Evolutionary conservation across 2,888 invertebrate species (phyloP).

Genomic region (Cheilosia soror): DNA sequence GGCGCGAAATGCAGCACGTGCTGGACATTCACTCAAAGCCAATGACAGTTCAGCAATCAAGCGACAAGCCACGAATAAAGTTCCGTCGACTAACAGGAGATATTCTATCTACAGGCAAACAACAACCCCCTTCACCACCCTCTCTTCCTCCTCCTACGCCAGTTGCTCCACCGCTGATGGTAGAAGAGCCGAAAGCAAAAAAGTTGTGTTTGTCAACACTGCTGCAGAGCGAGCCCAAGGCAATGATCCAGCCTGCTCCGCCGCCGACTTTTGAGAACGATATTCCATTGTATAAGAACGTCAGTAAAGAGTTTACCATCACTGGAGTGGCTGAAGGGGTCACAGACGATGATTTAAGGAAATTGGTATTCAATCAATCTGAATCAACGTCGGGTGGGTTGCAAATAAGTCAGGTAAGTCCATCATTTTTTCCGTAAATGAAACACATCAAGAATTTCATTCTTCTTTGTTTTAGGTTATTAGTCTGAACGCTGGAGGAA

Average conservation of each 20-base stretch:
- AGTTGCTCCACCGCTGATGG: neutral
- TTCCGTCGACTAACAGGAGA: conserved; percentile 80
- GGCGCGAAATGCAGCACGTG: conserved; percentile 80
- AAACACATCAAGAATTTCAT: neutral
- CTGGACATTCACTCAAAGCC: conserved; percentile 74
- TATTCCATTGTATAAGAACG: conserved; percentile 69
- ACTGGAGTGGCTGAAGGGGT: conserved; percentile 76
- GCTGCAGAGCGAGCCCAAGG: conserved; percentile 65
- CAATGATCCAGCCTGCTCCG: conserved; percentile 68
- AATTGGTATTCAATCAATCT: conserved; percentile 45
- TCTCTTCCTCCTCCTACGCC: neutral
- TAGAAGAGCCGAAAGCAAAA: neutral
- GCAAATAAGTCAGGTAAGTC: conserved; percentile 63
- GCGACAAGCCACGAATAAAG: conserved; percentile 77
- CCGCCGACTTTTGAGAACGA: conserved; percentile 37
- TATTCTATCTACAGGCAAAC: conserved; percentile 76
- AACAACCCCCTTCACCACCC: conserved; percentile 24
- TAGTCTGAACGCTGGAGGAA: conserved; percentile 54
- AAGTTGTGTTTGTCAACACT: conserved; percentile 49
- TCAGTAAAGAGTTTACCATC: conserved; percentile 75
- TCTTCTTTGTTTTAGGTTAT: conserved; percentile 40
- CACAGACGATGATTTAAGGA: conserved; percentile 25
- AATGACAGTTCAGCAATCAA: conserved; percentile 11
- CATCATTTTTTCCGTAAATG: neutral
- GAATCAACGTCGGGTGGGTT: conserved; percentile 56